Evolutionary conservation across 2,888 invertebrate genomes (phyloP).

Genomic region (Mechanitis messenoides): DNA sequence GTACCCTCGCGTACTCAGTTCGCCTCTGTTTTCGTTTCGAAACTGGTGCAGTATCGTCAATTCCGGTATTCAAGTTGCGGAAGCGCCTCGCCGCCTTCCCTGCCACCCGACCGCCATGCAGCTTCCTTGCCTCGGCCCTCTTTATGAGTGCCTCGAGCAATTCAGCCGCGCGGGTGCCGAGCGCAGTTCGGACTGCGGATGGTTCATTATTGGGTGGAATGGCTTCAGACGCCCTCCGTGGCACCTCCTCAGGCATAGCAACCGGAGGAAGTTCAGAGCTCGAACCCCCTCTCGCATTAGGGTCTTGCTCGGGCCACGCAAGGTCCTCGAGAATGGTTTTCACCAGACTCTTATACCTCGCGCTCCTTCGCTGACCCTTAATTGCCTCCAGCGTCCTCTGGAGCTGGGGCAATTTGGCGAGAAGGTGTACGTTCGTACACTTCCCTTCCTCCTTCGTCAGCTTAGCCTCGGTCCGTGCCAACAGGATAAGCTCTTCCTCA

Average conservation of each 20-base stretch:
- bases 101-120: conserved; percentile 4
- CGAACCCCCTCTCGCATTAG: conserved; percentile 19
- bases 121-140: conserved; percentile 7
- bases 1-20: conserved; percentile 28
- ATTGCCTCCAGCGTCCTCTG: conserved; percentile 24
- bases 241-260: background rate
- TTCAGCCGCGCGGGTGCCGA: background rate
- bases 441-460: conserved; percentile 14
- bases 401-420: conserved; percentile 19
- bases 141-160: conserved; percentile 9
- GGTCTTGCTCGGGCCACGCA: no score
- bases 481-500: conserved; percentile 24
- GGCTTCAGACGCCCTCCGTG: background rate
- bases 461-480: conserved; percentile 27
- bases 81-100: conserved; percentile 11
- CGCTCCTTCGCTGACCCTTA: conserved; percentile 23
- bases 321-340: conserved; percentile 12
- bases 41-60: conserved; percentile 9
- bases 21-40: conserved; percentile 15
- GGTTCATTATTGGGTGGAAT: background rate
- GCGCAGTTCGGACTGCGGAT: background rate
- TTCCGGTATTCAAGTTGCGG: background rate
- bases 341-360: conserved; percentile 19
- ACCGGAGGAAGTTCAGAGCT: conserved; percentile 13
- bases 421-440: conserved; percentile 17